Percentiles rank a stretch among this genome's conserved stretches.
phyloP scores from a whole-genome alignment of 1,140 invertebrate genomes.

The Drosophila mojavensis region DNA sequence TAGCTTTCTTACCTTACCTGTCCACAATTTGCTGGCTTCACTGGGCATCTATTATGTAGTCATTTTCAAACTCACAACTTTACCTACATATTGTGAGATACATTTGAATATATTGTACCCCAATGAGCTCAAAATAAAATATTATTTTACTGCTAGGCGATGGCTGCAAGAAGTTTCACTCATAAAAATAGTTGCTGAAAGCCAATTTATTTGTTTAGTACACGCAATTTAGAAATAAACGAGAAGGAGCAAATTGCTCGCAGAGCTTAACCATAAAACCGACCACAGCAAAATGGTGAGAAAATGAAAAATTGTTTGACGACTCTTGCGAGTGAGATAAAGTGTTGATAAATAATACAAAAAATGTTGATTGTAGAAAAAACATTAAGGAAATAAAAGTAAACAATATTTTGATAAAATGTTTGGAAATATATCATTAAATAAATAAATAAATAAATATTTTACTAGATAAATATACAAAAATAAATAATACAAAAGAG shows the following conservation, averaged over 20 bases:
- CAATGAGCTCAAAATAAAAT: slow-evolving; percentile 51
- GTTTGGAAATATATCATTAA: background rate
- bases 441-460: background rate
- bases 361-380: background rate
- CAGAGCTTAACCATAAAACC: background rate
- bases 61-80: background rate
- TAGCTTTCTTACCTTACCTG: no score
- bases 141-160: slow-evolving; percentile 37
- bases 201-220: slow-evolving; percentile 24
- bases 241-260: background rate
- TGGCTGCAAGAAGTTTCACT: slow-evolving; percentile 16
- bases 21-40: background rate
- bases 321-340: background rate
- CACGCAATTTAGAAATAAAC: slow-evolving; percentile 13
- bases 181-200: slow-evolving; percentile 29
- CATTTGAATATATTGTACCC: slow-evolving; percentile 45
- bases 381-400: background rate
- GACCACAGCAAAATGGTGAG: background rate
- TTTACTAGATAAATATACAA: background rate
- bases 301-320: background rate
- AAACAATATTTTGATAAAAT: background rate
- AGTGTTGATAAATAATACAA: slow-evolving; percentile 3
- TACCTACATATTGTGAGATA: background rate
- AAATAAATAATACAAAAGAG: no score
- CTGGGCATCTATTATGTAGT: background rate